These are phyloP conservation scores for Fregetta grallaria DNA, from an alignment of 2,113 vertebrate species.

Conservation along the genomic window DNA sequence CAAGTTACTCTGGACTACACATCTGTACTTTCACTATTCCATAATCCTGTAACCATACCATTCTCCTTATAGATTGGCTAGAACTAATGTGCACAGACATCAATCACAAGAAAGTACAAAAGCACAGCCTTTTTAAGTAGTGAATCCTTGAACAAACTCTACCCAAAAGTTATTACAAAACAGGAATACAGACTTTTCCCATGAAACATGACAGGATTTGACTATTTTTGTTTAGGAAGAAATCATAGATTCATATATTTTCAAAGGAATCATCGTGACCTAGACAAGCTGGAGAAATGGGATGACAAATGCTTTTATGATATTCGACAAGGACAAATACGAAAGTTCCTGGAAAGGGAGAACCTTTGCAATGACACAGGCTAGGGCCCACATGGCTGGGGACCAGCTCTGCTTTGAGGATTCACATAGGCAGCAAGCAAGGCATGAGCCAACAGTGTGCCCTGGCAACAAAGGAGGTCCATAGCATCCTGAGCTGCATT, in stretches of 20 bases:
- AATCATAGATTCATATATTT: background rate
- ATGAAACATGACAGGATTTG: background rate
- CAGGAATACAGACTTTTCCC: background rate
- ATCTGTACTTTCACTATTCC: background rate
- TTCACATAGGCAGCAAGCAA: background rate
- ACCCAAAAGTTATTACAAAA: background rate
- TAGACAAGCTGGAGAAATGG: background rate
- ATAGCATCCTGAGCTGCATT: background rate
- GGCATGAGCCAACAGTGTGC: rapidly evolving
- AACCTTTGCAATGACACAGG: background rate
- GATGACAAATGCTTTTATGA: background rate
- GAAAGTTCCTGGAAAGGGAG: background rate
- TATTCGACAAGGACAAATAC: background rate
- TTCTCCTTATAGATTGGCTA: background rate
- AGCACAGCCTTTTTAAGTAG: background rate
- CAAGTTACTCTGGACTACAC: background rate
- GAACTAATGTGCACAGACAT: background rate
- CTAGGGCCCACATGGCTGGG: background rate
- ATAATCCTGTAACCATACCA: background rate
- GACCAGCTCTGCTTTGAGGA: background rate
- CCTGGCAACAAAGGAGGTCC: background rate
- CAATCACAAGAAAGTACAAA: background rate
- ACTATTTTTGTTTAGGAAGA: background rate
- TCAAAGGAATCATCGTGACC: background rate
- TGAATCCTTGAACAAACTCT: background rate